Conservation (phyloP, 2,113 vertebrate genomes). For the Acinonyx jubatus region DNA sequence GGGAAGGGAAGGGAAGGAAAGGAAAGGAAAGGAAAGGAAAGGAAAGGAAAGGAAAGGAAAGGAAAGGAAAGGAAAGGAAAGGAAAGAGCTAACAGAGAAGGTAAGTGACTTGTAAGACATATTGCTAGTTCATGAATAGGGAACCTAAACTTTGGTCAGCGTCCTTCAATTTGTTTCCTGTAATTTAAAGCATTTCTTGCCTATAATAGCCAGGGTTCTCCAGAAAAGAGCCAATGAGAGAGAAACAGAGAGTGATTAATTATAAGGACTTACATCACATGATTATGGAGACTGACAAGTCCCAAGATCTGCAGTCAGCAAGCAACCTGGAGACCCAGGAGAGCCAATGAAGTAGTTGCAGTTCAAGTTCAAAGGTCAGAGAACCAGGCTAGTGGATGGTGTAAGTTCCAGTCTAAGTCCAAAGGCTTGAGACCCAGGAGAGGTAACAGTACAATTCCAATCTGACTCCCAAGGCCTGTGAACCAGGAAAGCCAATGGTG, state of each 20-base stretch:
- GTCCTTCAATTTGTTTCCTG: neutral
- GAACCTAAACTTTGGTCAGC: too few species aligned
- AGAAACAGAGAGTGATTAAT: neutral
- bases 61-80: neutral
- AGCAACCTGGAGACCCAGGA: neutral
- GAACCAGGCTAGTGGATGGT: neutral
- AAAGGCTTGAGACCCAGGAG: neutral
- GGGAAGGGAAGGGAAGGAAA: accelerated
- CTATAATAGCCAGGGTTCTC: neutral
- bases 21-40: too few species aligned
- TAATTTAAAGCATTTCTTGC: neutral
- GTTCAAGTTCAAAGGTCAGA: neutral
- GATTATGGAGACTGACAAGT: neutral
- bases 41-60: too few species aligned
- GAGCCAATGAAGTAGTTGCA: neutral
- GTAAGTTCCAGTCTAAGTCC: neutral
- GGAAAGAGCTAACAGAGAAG: neutral
- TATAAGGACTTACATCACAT: neutral
- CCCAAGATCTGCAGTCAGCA: neutral
- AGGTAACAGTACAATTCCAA: neutral
- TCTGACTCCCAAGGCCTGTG: neutral
- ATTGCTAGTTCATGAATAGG: neutral
- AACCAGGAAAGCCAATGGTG: too few species aligned
- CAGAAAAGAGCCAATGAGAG: neutral
- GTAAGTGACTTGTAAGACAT: neutral